A percentile compares a stretch with the other conserved stretches of the same genome.
These are phyloP conservation scores for Pollenia labialis DNA, from an alignment of 2,888 invertebrate genomes.

Conservation along the genomic window DNA sequence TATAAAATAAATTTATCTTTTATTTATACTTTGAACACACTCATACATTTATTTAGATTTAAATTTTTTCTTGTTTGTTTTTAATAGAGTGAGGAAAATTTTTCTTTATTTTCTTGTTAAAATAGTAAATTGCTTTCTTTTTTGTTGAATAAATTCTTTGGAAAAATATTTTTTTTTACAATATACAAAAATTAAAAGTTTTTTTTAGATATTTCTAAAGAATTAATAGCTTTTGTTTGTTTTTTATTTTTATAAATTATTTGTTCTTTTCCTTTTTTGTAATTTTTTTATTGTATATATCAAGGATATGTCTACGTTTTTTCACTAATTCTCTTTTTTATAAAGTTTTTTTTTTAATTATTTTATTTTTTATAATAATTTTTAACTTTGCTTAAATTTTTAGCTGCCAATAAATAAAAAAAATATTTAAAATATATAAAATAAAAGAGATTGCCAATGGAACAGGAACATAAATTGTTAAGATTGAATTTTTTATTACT, in stretches of 20 bases:
- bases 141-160: slow-evolving; percentile 66
- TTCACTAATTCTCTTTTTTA: slow-evolving; percentile 67
- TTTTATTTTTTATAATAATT: slow-evolving; percentile 17
- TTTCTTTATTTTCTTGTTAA: slow-evolving; percentile 59
- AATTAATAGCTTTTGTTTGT: slow-evolving; percentile 55
- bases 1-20: slow-evolving; percentile 61
- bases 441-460: slow-evolving; percentile 36
- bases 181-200: slow-evolving; percentile 58
- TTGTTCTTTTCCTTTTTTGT: slow-evolving; percentile 40
- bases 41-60: slow-evolving; percentile 54
- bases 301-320: slow-evolving; percentile 83
- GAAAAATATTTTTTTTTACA: slow-evolving; percentile 65
- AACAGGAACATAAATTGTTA: slow-evolving; percentile 56
- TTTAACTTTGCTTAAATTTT: slow-evolving; percentile 26
- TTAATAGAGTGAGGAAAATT: slow-evolving; percentile 53
- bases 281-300: slow-evolving; percentile 74
- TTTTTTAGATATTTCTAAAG: slow-evolving; percentile 45
- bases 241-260: slow-evolving; percentile 47
- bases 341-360: slow-evolving; percentile 40
- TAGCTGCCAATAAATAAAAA: slow-evolving; percentile 67
- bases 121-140: slow-evolving; percentile 70
- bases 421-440: slow-evolving; percentile 2
- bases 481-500: no score
- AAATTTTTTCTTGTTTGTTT: slow-evolving; percentile 4
- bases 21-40: slow-evolving; percentile 67